These are phyloP conservation scores for Cyprinella venusta DNA, from an alignment of 2,797 vertebrate genomes.

Conservation along the genomic window DNA sequence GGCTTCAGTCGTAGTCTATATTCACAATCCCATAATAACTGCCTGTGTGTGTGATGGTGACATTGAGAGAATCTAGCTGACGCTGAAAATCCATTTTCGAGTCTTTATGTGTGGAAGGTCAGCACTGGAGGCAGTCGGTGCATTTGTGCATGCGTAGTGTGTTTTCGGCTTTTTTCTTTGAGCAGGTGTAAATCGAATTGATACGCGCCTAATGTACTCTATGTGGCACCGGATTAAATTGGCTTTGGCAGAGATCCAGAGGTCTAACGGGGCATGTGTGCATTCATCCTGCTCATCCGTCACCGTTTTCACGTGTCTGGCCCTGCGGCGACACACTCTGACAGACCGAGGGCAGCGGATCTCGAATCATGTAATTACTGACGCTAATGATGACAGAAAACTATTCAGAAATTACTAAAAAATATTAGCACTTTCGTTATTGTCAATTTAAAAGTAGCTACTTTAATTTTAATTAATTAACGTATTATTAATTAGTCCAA, in stretches of 20 bases:
- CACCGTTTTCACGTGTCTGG: background rate
- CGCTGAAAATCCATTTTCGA: conserved; percentile 42
- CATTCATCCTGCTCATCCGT: conserved; percentile 5
- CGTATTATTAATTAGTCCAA: background rate
- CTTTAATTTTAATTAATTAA: too few species aligned
- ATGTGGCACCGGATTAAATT: conserved; percentile 29
- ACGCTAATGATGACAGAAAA: background rate
- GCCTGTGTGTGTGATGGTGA: conserved; percentile 18
- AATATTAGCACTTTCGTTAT: background rate
- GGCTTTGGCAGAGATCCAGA: conserved; percentile 12
- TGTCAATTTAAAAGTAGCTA: background rate
- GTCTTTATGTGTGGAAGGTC: conserved; percentile 36
- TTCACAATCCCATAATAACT: conserved; percentile 54
- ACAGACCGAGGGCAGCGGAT: background rate
- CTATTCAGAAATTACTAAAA: background rate
- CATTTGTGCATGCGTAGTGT: conserved; percentile 15
- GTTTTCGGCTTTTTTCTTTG: background rate
- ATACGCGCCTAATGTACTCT: conserved; percentile 19
- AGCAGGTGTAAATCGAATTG: conserved; percentile 43
- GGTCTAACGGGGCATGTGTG: background rate
- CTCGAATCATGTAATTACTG: background rate
- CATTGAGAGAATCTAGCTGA: conserved; percentile 32
- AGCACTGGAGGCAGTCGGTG: background rate
- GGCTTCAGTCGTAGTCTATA: conserved; percentile 35
- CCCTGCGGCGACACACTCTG: background rate